Percentiles rank a stretch among this genome's conserved stretches.
Conservation (phyloP, 2,113 vertebrate genomes). For the Mustelus asterias region DNA sequence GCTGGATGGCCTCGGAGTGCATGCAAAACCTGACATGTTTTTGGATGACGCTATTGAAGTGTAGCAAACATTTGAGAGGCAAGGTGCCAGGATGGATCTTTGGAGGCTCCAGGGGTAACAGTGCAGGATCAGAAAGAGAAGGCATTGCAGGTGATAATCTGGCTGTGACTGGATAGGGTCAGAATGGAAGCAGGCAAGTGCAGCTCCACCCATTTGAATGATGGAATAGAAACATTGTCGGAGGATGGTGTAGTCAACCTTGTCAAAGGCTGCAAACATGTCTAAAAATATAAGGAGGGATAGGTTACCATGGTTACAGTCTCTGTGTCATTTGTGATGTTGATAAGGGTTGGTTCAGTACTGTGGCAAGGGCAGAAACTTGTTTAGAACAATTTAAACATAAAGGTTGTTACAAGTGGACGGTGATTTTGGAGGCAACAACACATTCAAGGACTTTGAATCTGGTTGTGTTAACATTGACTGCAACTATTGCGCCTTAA, state of each 20-base stretch:
- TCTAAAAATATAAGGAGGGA: neutral
- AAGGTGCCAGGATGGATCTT: neutral
- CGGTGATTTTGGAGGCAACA: neutral
- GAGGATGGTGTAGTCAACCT: neutral
- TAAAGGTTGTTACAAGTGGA: neutral
- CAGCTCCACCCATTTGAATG: neutral
- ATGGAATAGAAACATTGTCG: too few species aligned
- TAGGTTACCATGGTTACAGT: neutral
- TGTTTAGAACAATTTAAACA: neutral
- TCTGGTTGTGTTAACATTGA: neutral
- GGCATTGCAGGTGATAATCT: neutral
- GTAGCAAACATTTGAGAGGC: neutral
- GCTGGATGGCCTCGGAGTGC: neutral
- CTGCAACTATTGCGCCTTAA: neutral
- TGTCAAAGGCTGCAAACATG: neutral
- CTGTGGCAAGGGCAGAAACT: neutral
- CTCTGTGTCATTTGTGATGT: neutral
- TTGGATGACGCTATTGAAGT: neutral
- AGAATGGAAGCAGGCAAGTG: neutral
- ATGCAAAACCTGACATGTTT: neutral
- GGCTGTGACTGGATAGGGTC: neutral
- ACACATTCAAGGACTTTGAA: neutral
- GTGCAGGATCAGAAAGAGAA: neutral
- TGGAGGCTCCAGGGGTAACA: neutral
- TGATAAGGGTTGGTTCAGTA: neutral